Percentiles rank a stretch among this genome's conserved stretches.
These are phyloP conservation scores for Halichondria panicea DNA, from an alignment of 37 sponge, comb jelly and placozoan genomes.

Conservation along the genomic window DNA sequence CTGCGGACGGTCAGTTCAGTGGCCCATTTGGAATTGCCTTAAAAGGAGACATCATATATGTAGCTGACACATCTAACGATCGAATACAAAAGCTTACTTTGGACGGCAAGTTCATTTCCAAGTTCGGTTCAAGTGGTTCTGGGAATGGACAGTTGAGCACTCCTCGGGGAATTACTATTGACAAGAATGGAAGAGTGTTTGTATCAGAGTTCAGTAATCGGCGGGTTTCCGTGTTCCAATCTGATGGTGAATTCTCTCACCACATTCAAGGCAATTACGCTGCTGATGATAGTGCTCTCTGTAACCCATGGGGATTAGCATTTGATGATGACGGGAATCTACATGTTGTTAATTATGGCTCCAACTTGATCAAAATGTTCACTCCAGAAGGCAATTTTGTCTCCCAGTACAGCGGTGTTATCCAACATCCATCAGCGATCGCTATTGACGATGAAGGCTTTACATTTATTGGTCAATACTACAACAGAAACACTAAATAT, in stretches of 20 bases:
- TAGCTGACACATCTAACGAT: slow-evolving; percentile 29
- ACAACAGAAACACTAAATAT: background rate
- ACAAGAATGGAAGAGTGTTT: slow-evolving; percentile 17
- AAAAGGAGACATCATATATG: slow-evolving; percentile 36
- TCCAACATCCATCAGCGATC: slow-evolving; percentile 21
- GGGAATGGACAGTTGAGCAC: slow-evolving; percentile 14
- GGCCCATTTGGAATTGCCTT: slow-evolving; percentile 32
- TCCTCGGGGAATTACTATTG: slow-evolving; percentile 31
- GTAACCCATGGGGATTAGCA: slow-evolving; percentile 29
- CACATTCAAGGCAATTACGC: slow-evolving; percentile 6
- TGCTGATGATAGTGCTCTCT: background rate
- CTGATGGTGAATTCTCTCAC: slow-evolving; percentile 29
- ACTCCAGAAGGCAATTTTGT: slow-evolving; percentile 25
- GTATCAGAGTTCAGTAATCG: slow-evolving; percentile 30
- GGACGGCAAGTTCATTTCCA: slow-evolving; percentile 12
- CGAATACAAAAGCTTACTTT: slow-evolving; percentile 26
- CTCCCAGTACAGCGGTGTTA: slow-evolving; percentile 1
- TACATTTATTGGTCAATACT: background rate
- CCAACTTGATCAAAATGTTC: slow-evolving; percentile 24
- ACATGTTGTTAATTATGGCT: slow-evolving; percentile 14
- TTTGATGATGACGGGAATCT: slow-evolving; percentile 27
- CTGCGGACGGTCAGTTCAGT: slow-evolving; percentile 38
- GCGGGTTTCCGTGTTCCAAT: slow-evolving; percentile 17
- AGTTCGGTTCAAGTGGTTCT: slow-evolving; percentile 36
- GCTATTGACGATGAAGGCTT: slow-evolving; percentile 32